A percentile compares a stretch with the other conserved stretches of the same genome.
These are phyloP conservation scores for Xanthorhoe designata DNA, from an alignment of 2,888 invertebrate species.

Conservation along the genomic window DNA sequence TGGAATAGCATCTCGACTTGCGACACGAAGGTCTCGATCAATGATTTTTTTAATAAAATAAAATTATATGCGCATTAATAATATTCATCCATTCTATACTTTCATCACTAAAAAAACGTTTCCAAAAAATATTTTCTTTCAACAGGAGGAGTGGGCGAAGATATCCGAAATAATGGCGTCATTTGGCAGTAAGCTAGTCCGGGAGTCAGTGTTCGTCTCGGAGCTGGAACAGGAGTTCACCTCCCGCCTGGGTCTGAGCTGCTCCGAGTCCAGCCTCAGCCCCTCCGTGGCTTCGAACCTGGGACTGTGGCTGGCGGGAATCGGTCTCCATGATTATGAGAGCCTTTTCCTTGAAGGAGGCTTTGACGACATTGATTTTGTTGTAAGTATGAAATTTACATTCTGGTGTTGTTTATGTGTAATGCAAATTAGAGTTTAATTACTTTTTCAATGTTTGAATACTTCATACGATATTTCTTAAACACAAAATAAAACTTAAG, in stretches of 20 bases:
- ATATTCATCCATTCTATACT: not conserved
- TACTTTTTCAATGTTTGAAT: no score
- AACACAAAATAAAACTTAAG: no score
- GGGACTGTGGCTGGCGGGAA: slow-evolving; percentile 91
- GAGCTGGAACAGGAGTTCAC: slow-evolving; percentile 93
- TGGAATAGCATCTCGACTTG: no score
- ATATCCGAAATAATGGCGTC: slow-evolving; percentile 98
- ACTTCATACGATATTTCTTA: no score
- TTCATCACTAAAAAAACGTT: not conserved
- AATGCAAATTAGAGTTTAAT: no score
- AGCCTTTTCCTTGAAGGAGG: slow-evolving; percentile 94
- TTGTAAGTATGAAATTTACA: slow-evolving; percentile 88
- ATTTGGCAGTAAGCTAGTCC: slow-evolving; percentile 93
- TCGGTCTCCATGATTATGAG: slow-evolving; percentile 93
- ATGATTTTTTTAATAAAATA: no score
- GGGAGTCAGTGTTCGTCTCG: slow-evolving; percentile 91
- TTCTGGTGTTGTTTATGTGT: no score
- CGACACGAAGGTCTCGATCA: no score
- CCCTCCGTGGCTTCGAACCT: slow-evolving; percentile 87
- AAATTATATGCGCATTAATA: not conserved
- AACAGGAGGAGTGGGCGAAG: slow-evolving; percentile 97
- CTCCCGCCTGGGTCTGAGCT: slow-evolving; percentile 87
- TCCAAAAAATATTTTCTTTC: slow-evolving; percentile 32
- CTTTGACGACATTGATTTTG: slow-evolving; percentile 95
- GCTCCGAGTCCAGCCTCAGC: slow-evolving; percentile 85